Percentiles rank a stretch among this genome's conserved stretches.
These are phyloP conservation scores for Schizotus pectinicornis DNA, from an alignment of 2,888 invertebrate genomes.

Conservation along the genomic window DNA sequence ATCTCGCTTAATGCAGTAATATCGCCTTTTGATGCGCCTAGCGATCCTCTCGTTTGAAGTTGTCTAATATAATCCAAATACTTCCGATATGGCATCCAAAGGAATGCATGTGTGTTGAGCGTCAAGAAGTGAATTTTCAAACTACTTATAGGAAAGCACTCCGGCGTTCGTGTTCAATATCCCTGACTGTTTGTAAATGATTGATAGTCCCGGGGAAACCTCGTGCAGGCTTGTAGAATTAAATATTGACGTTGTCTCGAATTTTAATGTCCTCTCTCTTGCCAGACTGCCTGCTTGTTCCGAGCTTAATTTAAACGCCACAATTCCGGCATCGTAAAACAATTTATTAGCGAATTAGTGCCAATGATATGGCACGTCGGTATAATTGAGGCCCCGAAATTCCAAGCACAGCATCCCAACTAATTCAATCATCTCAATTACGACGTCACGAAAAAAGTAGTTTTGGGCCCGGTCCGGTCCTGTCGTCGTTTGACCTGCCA, in stretches of 20 bases:
- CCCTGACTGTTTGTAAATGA: conserved; percentile 52
- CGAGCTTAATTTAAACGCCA: conserved; percentile 24
- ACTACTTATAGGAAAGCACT: conserved; percentile 41
- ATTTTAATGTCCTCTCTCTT: conserved; percentile 41
- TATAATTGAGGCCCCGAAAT: no score
- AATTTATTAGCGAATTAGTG: conserved; percentile 27
- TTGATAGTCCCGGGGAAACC: conserved; percentile 53
- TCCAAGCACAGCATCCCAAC: no score
- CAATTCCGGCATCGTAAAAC: conserved; percentile 22
- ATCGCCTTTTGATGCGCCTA: no score
- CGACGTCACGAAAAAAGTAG: background rate
- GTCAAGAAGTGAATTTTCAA: conserved; percentile 43
- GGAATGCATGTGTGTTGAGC: conserved; percentile 34
- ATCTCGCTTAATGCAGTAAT: no score
- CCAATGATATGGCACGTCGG: background rate
- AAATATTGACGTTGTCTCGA: conserved; percentile 48
- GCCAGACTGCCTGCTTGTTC: conserved; percentile 16
- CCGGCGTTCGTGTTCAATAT: conserved; percentile 43
- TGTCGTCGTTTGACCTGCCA: no score
- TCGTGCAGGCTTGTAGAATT: conserved; percentile 45
- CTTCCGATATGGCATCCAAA: conserved; percentile 13
- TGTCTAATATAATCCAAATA: conserved; percentile 2
- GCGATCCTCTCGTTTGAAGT: no score
- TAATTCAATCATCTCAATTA: background rate
- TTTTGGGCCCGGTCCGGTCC: no score